Base-by-base conservation (phyloP, 2,888 invertebrate genomes). In the Nymphalis urticae region DNA sequence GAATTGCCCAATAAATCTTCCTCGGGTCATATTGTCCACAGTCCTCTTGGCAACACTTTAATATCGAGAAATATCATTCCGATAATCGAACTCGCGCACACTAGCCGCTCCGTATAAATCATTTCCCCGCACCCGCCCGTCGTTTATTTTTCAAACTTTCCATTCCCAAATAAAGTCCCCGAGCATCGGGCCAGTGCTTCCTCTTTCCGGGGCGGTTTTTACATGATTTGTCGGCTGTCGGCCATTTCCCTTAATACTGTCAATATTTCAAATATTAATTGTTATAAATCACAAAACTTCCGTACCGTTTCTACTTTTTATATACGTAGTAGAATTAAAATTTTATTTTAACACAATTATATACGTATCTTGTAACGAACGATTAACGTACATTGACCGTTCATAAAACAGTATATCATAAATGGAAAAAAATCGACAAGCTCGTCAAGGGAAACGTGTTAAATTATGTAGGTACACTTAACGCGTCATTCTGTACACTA, bases 191-290 rank as follows among this genome's bases (percentile, higher is more conserved):
- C 89, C 90, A 88, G 87, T 85, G 84, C 90, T 90, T 91, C 90
- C 92, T 90, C 86, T 88, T 90, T 91, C 91, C 92, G 90, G 91
- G 92, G 91, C 90, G 90, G 89, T 88, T 88, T 85, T 88, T 83
- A 85, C 89, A 90, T 92, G 92, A 92, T 92, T 92, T 90, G 90
- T 92, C 86, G 91, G 83, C 91, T 87, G 90, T 86, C 90, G 87
- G 83, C 88, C 90, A 85, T 89, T 91, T 91, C 89, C 92, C 89
- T 89, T 90, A 89, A 90, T 91, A 90, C 88, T 91, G 90, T 90
- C 92, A 90, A 92, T 92, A 92, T 92, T 92, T 92, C 92, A 91
- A 90, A 88, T 88, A 91, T 90, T 92, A 92, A 92, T 92, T 91
- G 90, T 89, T 90, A 91, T 92, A 92, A 92, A 91, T 92, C 91